Percentiles rank a stretch among this genome's conserved stretches.
These are phyloP conservation scores for Struthidea cinerea DNA, from an alignment of 2,113 vertebrate species.

Conservation along the genomic window DNA sequence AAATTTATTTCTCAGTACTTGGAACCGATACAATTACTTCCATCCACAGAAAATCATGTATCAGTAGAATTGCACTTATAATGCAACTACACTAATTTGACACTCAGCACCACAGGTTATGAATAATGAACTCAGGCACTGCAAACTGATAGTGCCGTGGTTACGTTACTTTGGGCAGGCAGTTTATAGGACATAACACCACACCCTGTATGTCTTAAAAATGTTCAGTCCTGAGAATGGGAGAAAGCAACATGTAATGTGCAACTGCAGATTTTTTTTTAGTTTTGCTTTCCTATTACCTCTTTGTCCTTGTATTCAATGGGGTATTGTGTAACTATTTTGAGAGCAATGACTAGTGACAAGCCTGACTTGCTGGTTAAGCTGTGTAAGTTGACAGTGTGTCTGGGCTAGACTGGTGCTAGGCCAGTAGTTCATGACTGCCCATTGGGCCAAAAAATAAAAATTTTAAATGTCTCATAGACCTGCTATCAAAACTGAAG, in stretches of 20 bases:
- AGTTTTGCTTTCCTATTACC: background rate
- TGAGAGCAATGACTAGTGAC: constrained; percentile 5
- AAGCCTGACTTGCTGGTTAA: constrained; percentile 53
- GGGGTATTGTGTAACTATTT: background rate
- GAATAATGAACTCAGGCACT: background rate
- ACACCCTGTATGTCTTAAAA: background rate
- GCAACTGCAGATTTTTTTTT: background rate
- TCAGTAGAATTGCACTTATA: background rate
- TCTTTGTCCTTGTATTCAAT: background rate
- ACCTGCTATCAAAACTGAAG: background rate
- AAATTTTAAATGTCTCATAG: constrained; percentile 27
- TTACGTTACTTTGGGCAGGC: background rate
- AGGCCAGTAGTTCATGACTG: constrained; percentile 25
- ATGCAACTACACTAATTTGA: background rate
- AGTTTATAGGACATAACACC: background rate
- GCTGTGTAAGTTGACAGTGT: constrained; percentile 34
- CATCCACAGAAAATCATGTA: background rate
- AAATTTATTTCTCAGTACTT: background rate
- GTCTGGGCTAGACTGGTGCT: constrained; percentile 16
- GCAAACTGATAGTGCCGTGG: background rate
- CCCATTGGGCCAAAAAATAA: constrained; percentile 20
- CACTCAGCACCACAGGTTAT: background rate
- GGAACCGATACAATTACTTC: background rate
- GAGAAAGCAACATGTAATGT: background rate
- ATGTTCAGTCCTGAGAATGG: background rate